Percentiles rank a stretch among this genome's conserved stretches.
Conservation (phyloP, 2,888 invertebrate genomes). For the Ernsta delagoae region DNA sequence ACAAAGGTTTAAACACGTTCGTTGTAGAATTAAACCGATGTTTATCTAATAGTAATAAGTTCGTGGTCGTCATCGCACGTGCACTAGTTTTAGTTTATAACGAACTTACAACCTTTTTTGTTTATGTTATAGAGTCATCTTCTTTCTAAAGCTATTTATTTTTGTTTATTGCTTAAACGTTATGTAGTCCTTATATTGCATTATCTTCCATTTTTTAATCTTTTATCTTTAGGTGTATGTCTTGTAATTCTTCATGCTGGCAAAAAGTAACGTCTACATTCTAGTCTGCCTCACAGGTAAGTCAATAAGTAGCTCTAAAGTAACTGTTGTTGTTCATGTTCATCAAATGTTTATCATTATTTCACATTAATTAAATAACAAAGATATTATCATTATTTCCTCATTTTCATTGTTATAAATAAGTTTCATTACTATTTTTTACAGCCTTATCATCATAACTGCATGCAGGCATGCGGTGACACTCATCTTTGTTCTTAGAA, state of each 20-base stretch:
- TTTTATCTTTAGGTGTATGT: background rate
- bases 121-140: constrained; percentile 34
- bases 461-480: too few species aligned
- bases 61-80: constrained; percentile 72
- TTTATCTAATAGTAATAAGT: constrained; percentile 73
- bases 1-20: constrained; percentile 76
- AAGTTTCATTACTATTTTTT: too few species aligned
- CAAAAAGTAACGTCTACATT: too few species aligned
- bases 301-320: too few species aligned
- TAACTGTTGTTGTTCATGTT: too few species aligned
- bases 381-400: too few species aligned
- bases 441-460: too few species aligned
- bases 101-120: constrained; percentile 55
- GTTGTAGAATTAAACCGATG: constrained; percentile 79
- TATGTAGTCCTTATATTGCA: background rate
- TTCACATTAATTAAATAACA: too few species aligned
- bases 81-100: constrained; percentile 66
- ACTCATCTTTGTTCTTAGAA: constrained; percentile 63
- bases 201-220: background rate
- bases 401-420: too few species aligned
- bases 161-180: background rate
- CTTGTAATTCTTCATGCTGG: too few species aligned
- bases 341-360: too few species aligned
- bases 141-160: background rate
- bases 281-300: too few species aligned